A percentile compares a stretch with the other conserved stretches of the same genome.
Conservation (phyloP, 2,113 vertebrate genomes). For the Dromaius novaehollandiae region DNA sequence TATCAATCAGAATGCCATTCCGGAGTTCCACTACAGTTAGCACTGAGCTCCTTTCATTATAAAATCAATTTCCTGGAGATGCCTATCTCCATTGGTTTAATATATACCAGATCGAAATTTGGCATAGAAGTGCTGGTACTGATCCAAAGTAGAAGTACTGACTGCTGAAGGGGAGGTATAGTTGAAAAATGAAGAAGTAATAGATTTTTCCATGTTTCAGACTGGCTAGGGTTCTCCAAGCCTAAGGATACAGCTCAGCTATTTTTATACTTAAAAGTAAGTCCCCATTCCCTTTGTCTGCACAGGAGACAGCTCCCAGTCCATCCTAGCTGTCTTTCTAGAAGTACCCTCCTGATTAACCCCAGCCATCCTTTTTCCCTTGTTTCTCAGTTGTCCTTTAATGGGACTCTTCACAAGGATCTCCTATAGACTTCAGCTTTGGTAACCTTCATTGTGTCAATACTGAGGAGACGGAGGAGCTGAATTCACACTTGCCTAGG, state of each 20-base stretch:
- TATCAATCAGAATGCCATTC: constrained; percentile 21
- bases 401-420: not conserved
- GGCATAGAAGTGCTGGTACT: not conserved
- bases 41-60: not conserved
- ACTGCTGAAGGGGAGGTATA: constrained; percentile 1
- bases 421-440: not conserved
- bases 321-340: not conserved
- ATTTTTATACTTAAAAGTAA: not conserved
- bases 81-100: constrained; percentile 43
- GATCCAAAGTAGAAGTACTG: not conserved
- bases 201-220: not conserved
- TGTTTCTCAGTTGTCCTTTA: not conserved
- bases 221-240: not conserved
- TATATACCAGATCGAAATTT: not conserved
- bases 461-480: not conserved
- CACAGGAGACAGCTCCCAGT: not conserved
- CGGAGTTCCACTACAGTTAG: constrained; percentile 41
- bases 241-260: not conserved
- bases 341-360: not conserved
- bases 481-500: not conserved
- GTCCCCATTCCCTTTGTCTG: not conserved
- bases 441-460: not conserved
- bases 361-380: not conserved
- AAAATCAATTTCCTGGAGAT: constrained; percentile 63
- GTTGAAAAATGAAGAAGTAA: constrained; percentile 20